These are phyloP conservation scores for Sebastes nivosus DNA, from an alignment of 2,797 vertebrate species.

Conservation along the genomic window DNA sequence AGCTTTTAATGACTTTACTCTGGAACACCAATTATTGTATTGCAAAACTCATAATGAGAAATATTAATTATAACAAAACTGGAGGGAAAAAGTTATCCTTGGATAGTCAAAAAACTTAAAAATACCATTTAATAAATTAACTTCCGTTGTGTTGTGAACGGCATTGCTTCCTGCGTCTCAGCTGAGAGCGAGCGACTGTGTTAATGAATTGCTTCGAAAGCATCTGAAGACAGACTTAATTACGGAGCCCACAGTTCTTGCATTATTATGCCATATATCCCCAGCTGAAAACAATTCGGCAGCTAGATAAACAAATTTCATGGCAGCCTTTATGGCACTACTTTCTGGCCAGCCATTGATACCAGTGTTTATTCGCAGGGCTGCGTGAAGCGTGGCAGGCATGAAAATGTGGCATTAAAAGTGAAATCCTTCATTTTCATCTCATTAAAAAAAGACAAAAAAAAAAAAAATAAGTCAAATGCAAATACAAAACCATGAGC, in stretches of 20 bases:
- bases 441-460: constrained; percentile 80
- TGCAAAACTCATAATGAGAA: constrained; percentile 75
- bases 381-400: constrained; percentile 82
- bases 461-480: constrained; percentile 72
- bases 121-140: constrained; percentile 75
- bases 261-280: constrained; percentile 82
- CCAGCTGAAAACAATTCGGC: constrained; percentile 75
- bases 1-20: constrained; percentile 71
- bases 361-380: constrained; percentile 86
- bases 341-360: constrained; percentile 85
- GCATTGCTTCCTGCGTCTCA: constrained; percentile 75
- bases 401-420: constrained; percentile 86
- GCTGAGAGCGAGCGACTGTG: constrained; percentile 75
- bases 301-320: constrained; percentile 85
- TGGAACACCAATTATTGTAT: constrained; percentile 68
- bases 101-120: constrained; percentile 72
- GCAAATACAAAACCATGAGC: constrained; percentile 76
- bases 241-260: constrained; percentile 78
- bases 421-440: constrained; percentile 89
- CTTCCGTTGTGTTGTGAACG: constrained; percentile 76
- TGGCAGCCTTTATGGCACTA: constrained; percentile 78
- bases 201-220: constrained; percentile 86
- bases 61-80: constrained; percentile 74
- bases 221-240: constrained; percentile 87
- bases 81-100: constrained; percentile 66